Evolutionary conservation across 2,113 vertebrate genomes (phyloP).

Genomic region (Hemicordylus capensis): DNA sequence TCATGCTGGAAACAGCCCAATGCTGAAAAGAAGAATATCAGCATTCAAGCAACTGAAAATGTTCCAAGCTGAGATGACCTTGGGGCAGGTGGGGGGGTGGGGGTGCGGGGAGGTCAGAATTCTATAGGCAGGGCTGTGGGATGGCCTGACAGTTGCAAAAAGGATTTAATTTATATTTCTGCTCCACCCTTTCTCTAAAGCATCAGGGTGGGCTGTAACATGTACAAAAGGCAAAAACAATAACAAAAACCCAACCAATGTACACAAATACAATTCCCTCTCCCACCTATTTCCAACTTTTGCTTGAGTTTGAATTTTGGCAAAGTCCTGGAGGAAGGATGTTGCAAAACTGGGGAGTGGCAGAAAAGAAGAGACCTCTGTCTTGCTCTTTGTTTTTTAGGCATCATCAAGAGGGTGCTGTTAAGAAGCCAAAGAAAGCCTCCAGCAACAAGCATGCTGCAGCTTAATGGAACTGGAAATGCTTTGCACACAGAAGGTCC

Average conservation of each 20-base stretch:
- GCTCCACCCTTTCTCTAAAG: not conserved
- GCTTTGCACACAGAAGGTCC: too few relatives aligned
- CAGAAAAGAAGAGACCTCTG: not conserved
- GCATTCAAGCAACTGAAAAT: not conserved
- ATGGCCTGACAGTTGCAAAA: not conserved
- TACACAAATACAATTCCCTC: not conserved
- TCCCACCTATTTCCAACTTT: not conserved
- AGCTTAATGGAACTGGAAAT: too few relatives aligned
- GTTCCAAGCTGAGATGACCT: fast-evolving
- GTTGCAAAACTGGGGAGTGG: not conserved
- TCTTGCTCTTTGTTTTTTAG: not conserved
- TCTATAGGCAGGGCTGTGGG: not conserved
- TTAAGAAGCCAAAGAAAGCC: not conserved
- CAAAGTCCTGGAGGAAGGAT: not conserved
- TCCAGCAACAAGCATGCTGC: not conserved
- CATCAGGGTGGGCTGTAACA: not conserved
- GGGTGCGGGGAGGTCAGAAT: not conserved
- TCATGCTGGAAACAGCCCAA: constrained; percentile 69
- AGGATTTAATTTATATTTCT: not conserved
- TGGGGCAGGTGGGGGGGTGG: not conserved
- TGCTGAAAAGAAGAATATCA: constrained; percentile 17
- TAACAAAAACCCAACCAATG: not conserved
- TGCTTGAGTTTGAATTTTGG: not conserved
- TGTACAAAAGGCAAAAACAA: too few relatives aligned
- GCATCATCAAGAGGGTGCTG: not conserved